phyloP scores from a whole-genome alignment of 1,140 invertebrate species.

The Drosophila nigrodunni region DNA sequence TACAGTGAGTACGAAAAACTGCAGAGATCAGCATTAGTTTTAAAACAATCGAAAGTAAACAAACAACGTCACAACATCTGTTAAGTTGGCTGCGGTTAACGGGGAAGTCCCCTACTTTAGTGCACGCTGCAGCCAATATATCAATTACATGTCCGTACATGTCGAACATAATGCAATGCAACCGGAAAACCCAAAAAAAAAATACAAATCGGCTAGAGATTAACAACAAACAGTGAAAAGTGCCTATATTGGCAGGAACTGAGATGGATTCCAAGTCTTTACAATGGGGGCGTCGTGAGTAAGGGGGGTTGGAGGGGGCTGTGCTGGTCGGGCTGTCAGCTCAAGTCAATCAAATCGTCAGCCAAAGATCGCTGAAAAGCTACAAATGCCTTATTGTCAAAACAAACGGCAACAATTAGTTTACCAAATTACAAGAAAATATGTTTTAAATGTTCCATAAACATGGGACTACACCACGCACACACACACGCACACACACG shows the following conservation, averaged over 20 bases:
- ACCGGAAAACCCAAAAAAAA: slow-evolving; percentile 66
- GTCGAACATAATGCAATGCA: slow-evolving; percentile 66
- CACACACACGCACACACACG: slow-evolving; percentile 22
- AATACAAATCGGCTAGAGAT: slow-evolving; percentile 13
- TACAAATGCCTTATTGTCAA: slow-evolving; percentile 84
- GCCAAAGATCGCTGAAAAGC: slow-evolving; percentile 69
- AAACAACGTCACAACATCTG: slow-evolving; percentile 72
- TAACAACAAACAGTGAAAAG: slow-evolving; percentile 41
- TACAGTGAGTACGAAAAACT: slow-evolving; percentile 27
- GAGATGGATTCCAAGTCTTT: slow-evolving; percentile 4
- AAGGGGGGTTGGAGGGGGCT: not conserved
- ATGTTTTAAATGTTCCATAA: slow-evolving; percentile 80
- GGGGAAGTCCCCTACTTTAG: not conserved
- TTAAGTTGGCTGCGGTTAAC: slow-evolving; percentile 25
- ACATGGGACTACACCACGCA: slow-evolving; percentile 46
- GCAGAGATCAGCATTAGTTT: slow-evolving; percentile 71
- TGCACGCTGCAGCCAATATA: slow-evolving; percentile 64
- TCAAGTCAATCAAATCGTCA: slow-evolving; percentile 73
- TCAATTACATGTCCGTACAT: slow-evolving; percentile 75
- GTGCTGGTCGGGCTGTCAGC: slow-evolving; percentile 56
- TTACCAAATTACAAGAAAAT: slow-evolving; percentile 84
- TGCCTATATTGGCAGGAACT: slow-evolving; percentile 30
- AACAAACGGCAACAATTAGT: slow-evolving; percentile 81
- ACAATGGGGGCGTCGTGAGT: no score
- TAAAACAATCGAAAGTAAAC: slow-evolving; percentile 72